Evolutionary conservation across 2,888 invertebrate species (phyloP), one percentile per base, ranked within the genome.

Genomic region (Flexamia atlantica): DNA sequence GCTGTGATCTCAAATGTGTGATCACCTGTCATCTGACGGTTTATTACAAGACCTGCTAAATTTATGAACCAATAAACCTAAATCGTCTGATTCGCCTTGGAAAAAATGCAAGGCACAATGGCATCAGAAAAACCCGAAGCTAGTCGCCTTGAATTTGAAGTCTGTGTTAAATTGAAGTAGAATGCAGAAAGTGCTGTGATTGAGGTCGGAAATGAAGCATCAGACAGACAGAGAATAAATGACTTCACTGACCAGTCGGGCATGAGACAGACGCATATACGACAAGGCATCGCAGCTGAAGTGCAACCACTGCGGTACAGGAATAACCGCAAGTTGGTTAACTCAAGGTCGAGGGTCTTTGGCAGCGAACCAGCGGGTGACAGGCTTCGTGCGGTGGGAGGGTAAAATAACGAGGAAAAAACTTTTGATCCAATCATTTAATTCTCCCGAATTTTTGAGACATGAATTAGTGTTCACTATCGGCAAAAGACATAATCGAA

Each of bases 321-420:
- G n/a, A 70, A 70, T 70, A 70, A 70, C 70, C 70, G 70, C 70
- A 70, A n/a, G 36, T 32, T 70, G 70, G 64, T 64, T 64, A 64
- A 28, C 25, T 30, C 64, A 64, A 64, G 64, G 64, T 64, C 64
- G 64, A 64, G 64, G 64, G 12, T n/a, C 64, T 64, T 64, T 64
- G 64, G 64, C 64, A 64, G 12, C 64, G 12, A 64, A 64, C 64
- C 64, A 64, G 64, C 28, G 64, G 0, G 10, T 5, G 20, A n/a
- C 57, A 4, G 46, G 7, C 46, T 46, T 36, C 36, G 36, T 36
- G 36, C 36, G 9, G 36, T 36, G 36, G 36, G n/a, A n/a, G 4
- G 36, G 36, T 36, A 4, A 9, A 36, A 36, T 36, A n/a, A n/a
- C n/a, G n/a, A n/a, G n/a, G n/a, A n/a, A n/a, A n/a, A n/a, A n/a